phyloP scores from a whole-genome alignment of 2,113 vertebrate species.

The Vidua chalybeata region DNA sequence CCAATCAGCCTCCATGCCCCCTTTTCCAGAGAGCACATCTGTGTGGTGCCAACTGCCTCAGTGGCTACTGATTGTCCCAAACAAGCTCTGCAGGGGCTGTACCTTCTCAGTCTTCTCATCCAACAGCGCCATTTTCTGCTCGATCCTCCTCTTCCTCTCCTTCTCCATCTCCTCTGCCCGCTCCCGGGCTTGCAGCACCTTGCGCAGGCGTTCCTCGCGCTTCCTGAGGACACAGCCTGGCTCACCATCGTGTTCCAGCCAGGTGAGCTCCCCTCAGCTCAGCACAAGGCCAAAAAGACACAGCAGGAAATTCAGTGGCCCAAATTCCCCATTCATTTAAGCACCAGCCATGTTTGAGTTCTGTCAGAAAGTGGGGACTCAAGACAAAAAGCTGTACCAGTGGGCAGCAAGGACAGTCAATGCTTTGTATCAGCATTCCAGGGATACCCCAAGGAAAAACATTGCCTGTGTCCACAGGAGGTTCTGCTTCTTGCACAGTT shows the following conservation, averaged over 20 bases:
- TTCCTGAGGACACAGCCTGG: conserved; percentile 75
- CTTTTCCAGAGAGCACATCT: neutral
- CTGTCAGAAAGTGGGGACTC: neutral
- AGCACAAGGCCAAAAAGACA: neutral
- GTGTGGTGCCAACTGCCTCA: neutral
- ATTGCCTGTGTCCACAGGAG: neutral
- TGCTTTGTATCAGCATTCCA: neutral
- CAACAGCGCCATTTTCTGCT: conserved; percentile 88
- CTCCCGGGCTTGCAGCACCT: conserved; percentile 87
- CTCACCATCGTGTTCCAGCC: accelerated
- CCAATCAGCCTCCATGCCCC: neutral
- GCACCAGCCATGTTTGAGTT: neutral
- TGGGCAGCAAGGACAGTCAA: neutral
- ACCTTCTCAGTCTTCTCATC: conserved; percentile 94
- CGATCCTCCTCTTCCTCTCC: conserved; percentile 89
- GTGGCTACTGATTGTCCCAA: neutral
- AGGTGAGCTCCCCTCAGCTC: neutral
- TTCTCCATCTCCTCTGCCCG: conserved; percentile 86
- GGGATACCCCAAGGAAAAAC: neutral
- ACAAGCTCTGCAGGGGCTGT: neutral
- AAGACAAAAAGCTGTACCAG: neutral
- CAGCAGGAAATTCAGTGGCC: neutral
- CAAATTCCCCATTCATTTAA: neutral
- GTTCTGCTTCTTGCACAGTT: neutral
- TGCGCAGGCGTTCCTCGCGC: conserved; percentile 85